phyloP scores from a whole-genome alignment of 2,797 vertebrate species.

The Lutjanus argentimaculatus region DNA sequence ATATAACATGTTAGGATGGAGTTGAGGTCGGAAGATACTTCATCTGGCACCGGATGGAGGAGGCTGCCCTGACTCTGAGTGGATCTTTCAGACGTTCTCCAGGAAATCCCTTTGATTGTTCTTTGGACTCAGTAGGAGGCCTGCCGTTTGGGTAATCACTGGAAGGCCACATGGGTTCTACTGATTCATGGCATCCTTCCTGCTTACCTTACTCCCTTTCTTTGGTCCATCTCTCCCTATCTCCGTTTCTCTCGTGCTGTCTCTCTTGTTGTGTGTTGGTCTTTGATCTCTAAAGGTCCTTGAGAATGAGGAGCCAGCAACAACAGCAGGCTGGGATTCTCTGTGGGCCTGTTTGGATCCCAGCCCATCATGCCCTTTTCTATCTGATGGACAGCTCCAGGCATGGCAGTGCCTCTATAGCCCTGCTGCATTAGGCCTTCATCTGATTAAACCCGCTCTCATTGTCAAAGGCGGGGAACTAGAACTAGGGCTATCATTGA shows the following conservation, averaged over 20 bases:
- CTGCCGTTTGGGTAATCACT: slow-evolving; percentile 82
- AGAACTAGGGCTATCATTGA: slow-evolving; percentile 74
- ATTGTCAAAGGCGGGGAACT: slow-evolving; percentile 74
- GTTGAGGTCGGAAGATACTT: slow-evolving; percentile 77
- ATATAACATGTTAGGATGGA: slow-evolving; percentile 75
- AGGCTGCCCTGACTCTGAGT: slow-evolving; percentile 68
- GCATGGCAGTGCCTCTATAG: slow-evolving; percentile 76
- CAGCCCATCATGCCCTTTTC: slow-evolving; percentile 84
- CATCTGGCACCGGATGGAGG: slow-evolving; percentile 74
- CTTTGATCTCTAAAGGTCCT: slow-evolving; percentile 91
- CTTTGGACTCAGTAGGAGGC: slow-evolving; percentile 82
- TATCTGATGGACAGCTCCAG: slow-evolving; percentile 87
- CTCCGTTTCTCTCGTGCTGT: slow-evolving; percentile 66
- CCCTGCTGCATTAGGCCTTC: slow-evolving; percentile 74
- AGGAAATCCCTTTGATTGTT: slow-evolving; percentile 83
- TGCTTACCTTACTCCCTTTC: slow-evolving; percentile 68
- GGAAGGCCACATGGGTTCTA: slow-evolving; percentile 80
- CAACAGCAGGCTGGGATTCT: slow-evolving; percentile 85
- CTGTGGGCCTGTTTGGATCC: slow-evolving; percentile 84
- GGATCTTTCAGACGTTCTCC: slow-evolving; percentile 78
- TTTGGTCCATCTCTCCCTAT: slow-evolving; percentile 73
- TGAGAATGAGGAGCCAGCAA: slow-evolving; percentile 87
- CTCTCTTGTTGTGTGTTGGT: slow-evolving; percentile 84
- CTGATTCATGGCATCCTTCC: slow-evolving; percentile 83
- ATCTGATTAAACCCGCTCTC: slow-evolving; percentile 78